Evolutionary conservation across 2,113 vertebrate genomes (phyloP), one percentile per base, ranked within the genome.

Genomic region (Gavialis gangeticus): DNA sequence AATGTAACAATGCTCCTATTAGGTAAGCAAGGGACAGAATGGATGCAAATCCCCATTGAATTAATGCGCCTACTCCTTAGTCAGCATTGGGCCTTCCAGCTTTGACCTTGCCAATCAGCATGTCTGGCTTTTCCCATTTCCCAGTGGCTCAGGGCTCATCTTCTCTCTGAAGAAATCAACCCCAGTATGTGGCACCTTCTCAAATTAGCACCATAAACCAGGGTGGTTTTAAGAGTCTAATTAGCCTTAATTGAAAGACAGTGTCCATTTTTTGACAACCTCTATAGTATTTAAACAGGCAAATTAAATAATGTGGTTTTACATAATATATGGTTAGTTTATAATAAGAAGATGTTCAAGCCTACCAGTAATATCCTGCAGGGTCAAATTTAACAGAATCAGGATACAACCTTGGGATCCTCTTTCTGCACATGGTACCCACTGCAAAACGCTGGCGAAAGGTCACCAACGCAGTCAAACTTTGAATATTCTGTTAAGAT

Each of bases 71-170:
- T 91, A 89, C 64, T 89, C 92, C 95, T 93, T 90, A 92, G 87
- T 96, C 83, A 97, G 96, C 88, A 4, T 4, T 46, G 81, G 93
- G 58, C 92, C 93, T 84, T 94, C 92, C 96, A 89, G 89, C 57
- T n/a, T 56, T 67, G 79, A 96, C 97, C 96, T 96, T 95, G 94
- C 92, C 97, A 82, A 96, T 95, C 96, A 96, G 93, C 84, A 86
- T 16, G 94, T 88, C 95, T 93, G 69, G 64, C 25, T 94, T 66
- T 93, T 59, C 95, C 92, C 87, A 92, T 91, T 92, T 96, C 95
- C 95, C 94, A 80, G 3, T 17, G 63, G 84, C 94, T 91, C 87
- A 18, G 77, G 73, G 90, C 75, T 96, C 94, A 71, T 81, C 85
- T 82, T 67, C 27, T 34, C 67, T 56, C 82, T 17, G 84, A 93